Percentiles rank a stretch among this genome's conserved stretches.
Conservation (phyloP, 1,140 invertebrate genomes). For the Papilio helenus region DNA sequence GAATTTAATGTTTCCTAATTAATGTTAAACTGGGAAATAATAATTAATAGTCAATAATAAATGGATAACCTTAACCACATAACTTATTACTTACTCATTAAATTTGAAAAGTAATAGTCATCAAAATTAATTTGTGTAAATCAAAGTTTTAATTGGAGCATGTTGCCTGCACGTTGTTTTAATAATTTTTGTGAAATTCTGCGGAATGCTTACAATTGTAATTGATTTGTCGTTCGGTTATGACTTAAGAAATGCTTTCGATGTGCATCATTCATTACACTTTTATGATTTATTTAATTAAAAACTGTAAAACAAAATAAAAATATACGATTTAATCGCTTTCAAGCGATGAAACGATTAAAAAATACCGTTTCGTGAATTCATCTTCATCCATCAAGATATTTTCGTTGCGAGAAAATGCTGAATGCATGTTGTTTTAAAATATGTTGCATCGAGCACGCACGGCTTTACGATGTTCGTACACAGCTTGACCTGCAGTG, state of each 20-base stretch:
- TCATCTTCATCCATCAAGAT: slow-evolving; percentile 66
- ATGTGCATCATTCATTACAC: slow-evolving; percentile 75
- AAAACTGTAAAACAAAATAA: slow-evolving; percentile 24
- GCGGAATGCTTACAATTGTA: slow-evolving; percentile 70
- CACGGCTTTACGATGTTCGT: slow-evolving; percentile 81
- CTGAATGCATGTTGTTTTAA: slow-evolving; percentile 77
- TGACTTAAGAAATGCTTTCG: slow-evolving; percentile 69
- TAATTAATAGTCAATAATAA: background rate
- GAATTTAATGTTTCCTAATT: background rate
- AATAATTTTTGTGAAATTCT: slow-evolving; percentile 64
- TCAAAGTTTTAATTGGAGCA: slow-evolving; percentile 55
- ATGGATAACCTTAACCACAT: background rate
- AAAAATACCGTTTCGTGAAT: slow-evolving; percentile 50
- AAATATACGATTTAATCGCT: slow-evolving; percentile 45
- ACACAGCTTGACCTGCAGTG: slow-evolving; percentile 79
- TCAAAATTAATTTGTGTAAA: slow-evolving; percentile 41
- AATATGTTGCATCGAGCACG: slow-evolving; percentile 81
- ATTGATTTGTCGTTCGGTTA: slow-evolving; percentile 63
- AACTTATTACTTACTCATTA: background rate
- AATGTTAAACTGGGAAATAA: background rate
- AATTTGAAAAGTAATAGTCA: slow-evolving; percentile 1
- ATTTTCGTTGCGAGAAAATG: slow-evolving; percentile 76
- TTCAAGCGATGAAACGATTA: slow-evolving; percentile 42
- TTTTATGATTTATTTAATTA: slow-evolving; percentile 32
- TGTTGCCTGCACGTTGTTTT: slow-evolving; percentile 76